Conservation (phyloP, 2,113 vertebrate genomes). For the Brachirus orientalis region DNA sequence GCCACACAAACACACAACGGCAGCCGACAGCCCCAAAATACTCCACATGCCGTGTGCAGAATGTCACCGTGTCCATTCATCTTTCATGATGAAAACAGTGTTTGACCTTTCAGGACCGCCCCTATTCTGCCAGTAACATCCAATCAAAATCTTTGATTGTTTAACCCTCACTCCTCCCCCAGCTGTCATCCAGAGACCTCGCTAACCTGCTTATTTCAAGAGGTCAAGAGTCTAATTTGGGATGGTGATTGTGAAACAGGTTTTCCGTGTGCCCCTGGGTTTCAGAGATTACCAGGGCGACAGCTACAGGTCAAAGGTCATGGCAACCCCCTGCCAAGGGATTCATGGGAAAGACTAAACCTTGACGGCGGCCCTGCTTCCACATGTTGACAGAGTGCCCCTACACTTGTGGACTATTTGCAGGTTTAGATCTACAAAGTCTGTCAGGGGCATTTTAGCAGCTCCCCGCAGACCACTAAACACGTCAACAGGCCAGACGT, state of each 20-base stretch:
- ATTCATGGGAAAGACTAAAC: constrained; percentile 73
- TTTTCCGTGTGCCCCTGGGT: constrained; percentile 58
- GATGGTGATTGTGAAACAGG: constrained; percentile 67
- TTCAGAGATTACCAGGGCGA: constrained; percentile 60
- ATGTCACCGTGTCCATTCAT: constrained; percentile 54
- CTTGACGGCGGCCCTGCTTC: constrained; percentile 31
- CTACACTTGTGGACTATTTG: constrained; percentile 40
- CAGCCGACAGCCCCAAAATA: constrained; percentile 18
- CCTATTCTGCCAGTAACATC: constrained; percentile 40
- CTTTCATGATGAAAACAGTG: constrained; percentile 48
- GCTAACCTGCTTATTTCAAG: constrained; percentile 28
- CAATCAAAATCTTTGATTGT: constrained; percentile 67
- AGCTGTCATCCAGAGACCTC: constrained; percentile 54
- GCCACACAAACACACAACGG: constrained; percentile 26
- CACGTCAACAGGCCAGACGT: constrained; percentile 61
- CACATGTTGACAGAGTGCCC: constrained; percentile 56
- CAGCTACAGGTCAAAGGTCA: constrained; percentile 65
- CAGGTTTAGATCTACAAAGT: constrained; percentile 55
- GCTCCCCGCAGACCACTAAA: constrained; percentile 66
- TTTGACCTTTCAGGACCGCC: constrained; percentile 53
- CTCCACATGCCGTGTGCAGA: constrained; percentile 56
- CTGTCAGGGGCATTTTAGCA: constrained; percentile 46
- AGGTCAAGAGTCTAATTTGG: constrained; percentile 77
- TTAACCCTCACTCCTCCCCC: constrained; percentile 57
- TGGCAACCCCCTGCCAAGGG: constrained; percentile 50